A percentile compares a stretch with the other conserved stretches of the same genome.
These are phyloP conservation scores for Dichetophora obliterata DNA, from an alignment of 2,888 invertebrate species.

Conservation along the genomic window DNA sequence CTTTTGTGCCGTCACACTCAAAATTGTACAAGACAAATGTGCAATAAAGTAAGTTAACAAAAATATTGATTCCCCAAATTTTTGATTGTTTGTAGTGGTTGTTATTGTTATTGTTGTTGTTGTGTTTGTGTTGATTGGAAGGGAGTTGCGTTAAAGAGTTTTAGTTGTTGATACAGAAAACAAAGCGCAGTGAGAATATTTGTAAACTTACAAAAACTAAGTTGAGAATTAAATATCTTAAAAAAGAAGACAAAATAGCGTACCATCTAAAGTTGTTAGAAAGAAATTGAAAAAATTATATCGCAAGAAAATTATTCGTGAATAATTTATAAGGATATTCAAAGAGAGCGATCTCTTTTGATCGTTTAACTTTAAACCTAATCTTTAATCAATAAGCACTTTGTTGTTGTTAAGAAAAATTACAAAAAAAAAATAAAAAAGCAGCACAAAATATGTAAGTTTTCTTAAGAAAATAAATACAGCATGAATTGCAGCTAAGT, in stretches of 20 bases:
- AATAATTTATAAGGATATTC: no score
- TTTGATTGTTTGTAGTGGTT: conserved; percentile 14
- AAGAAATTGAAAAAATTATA: no score
- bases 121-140: background rate
- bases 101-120: conserved; percentile 2
- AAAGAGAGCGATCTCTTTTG: no score
- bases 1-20: conserved; percentile 1
- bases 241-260: no score
- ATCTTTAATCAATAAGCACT: no score
- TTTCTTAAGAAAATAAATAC: background rate
- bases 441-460: background rate
- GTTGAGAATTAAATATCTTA: no score
- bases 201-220: background rate
- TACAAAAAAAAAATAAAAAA: background rate
- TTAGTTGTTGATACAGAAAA: background rate
- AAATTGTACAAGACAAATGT: conserved; percentile 8
- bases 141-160: background rate
- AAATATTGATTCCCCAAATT: background rate
- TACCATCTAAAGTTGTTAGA: no score
- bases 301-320: no score
- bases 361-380: no score
- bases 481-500: background rate
- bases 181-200: conserved; percentile 25
- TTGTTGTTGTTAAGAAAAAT: background rate
- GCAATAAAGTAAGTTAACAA: conserved; percentile 18